Evolutionary conservation across 2,888 invertebrate species (phyloP).

Genomic region (Netelia virgata): DNA sequence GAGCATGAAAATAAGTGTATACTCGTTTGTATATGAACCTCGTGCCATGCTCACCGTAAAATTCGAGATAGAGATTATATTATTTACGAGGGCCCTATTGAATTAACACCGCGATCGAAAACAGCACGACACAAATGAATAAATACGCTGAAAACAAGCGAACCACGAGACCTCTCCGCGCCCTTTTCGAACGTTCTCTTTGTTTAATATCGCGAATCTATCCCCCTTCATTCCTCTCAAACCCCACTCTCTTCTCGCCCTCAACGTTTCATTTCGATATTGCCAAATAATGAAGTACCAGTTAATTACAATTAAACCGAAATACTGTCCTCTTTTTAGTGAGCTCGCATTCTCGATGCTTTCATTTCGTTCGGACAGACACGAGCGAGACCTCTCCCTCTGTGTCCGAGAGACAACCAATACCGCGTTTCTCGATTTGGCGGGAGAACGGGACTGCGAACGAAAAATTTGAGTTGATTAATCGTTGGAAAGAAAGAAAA

Average conservation of each 20-base stretch:
- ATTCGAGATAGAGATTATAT: background rate
- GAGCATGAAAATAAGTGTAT: slow-evolving; percentile 42
- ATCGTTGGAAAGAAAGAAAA: slow-evolving; percentile 53
- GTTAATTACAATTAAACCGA: slow-evolving; percentile 76
- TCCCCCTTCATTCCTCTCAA: background rate
- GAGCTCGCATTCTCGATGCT: background rate
- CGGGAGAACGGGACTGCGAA: slow-evolving; percentile 10
- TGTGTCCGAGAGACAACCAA: slow-evolving; percentile 9
- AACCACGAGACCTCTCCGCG: slow-evolving; percentile 4
- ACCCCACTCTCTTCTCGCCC: background rate
- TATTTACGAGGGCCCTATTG: slow-evolving; percentile 29
- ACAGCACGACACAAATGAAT: slow-evolving; percentile 65
- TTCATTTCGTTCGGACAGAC: slow-evolving; percentile 27
- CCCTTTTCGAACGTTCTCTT: slow-evolving; percentile 33
- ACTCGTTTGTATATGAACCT: slow-evolving; percentile 3
- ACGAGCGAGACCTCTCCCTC: background rate
- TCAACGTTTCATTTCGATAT: slow-evolving; percentile 69
- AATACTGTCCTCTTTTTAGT: slow-evolving; percentile 45
- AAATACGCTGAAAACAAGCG: slow-evolving; percentile 48
- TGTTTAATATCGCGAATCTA: slow-evolving; percentile 12
- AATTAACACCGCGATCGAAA: slow-evolving; percentile 48
- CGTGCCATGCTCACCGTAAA: background rate
- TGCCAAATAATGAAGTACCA: slow-evolving; percentile 73
- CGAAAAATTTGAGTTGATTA: slow-evolving; percentile 56
- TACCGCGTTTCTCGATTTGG: slow-evolving; percentile 28